Base-by-base conservation (phyloP, 1,140 invertebrate species). In the Pissodes strobi region DNA sequence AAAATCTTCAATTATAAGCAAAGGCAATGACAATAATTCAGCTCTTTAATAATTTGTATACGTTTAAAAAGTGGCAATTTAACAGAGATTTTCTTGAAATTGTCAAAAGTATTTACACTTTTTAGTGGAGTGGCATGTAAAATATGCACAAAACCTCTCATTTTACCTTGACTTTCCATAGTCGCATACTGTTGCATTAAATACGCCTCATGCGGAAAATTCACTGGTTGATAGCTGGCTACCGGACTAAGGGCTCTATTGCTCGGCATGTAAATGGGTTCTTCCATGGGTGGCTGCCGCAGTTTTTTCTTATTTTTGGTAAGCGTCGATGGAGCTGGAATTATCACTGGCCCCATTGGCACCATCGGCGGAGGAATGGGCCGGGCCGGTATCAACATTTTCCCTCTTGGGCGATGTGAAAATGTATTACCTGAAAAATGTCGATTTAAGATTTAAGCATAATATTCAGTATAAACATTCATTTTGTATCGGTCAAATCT, bases 241-340 rank as follows among this genome's bases (percentile, higher is more conserved):
- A 84, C 80, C 1, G 85, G 84, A 57, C 83, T 84, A 59, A 85
- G 67, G 3, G 85, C 83, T 37, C 85, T 70, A 41, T 79, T 79
- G 10, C 82, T 82, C 4, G 85, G 84, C 80, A 86, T 83, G 71
- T 86, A 86, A 61, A 85, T 83, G 0, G 85, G 85, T 71, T 87
- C 85, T 70, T 86, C 85, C 61, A 82, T 73, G 6, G 74, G 66
- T 13, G 66, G 55, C 39, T 71, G 62, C 10, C 58, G 46, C 15
- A 74, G 71, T 48, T 76, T 72, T 59, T 75, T 74, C 12, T 72
- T 73, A 6, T 71, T 72, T 49, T 72, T 75, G 2, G 62, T 63
- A 27, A 70, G 67, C 9, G 58, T 60, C 9, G 67, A 56, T 0
- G 73, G 75, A 1, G 66, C 73, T 9, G 67, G 76, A 55, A 74